Evolutionary conservation across 2,113 vertebrate species (phyloP).

Genomic region (Hypanus sabinus): DNA sequence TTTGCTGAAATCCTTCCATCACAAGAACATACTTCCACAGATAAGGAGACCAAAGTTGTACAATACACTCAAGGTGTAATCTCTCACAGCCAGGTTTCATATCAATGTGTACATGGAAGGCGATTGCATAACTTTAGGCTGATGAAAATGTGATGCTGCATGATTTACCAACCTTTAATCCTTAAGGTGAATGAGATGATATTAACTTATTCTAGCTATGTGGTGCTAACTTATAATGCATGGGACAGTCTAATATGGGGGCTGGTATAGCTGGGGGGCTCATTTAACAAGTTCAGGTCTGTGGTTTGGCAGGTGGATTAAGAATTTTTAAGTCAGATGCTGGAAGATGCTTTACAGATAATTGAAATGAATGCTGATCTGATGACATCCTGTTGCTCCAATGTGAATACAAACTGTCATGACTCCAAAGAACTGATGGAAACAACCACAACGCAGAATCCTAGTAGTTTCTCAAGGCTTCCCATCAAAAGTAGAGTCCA

Average conservation of each 20-base stretch:
- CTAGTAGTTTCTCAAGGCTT: not conserved
- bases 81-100: not conserved
- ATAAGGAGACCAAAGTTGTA: no score
- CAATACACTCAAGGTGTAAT: no score
- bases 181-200: not conserved
- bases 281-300: not conserved
- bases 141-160: not conserved
- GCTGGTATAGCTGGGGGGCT: not conserved
- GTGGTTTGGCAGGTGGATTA: not conserved
- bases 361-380: not conserved
- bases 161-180: not conserved
- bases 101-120: not conserved
- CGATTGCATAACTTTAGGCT: not conserved
- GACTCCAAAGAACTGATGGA: not conserved
- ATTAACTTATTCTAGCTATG: not conserved
- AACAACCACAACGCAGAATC: not conserved
- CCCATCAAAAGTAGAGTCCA: not conserved
- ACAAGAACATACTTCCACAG: no score
- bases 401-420: not conserved
- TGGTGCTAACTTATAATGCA: not conserved
- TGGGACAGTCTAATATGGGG: no score
- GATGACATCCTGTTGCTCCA: not conserved
- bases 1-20: no score
- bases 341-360: not conserved
- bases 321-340: not conserved